A percentile compares a stretch with the other conserved stretches of the same genome.
Conservation (phyloP, 1,140 invertebrate species). For the Orius laevigatus region DNA sequence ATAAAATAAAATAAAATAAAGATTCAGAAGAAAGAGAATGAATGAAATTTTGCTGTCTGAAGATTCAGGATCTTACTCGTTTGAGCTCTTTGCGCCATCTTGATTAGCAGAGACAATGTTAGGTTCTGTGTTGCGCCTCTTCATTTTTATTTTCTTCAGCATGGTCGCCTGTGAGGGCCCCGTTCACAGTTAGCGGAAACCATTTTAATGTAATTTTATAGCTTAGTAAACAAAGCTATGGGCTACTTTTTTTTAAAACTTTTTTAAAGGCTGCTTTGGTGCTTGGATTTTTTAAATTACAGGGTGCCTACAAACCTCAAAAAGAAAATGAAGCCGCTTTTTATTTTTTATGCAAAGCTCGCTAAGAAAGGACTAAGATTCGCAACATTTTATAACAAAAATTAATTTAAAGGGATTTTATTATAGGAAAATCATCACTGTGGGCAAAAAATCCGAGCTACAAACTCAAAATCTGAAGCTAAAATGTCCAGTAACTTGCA, state of each 20-base stretch:
- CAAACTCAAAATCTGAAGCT: no score
- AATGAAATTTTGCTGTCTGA: background rate
- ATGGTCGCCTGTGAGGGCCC: constrained; percentile 36
- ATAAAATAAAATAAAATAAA: constrained; percentile 6
- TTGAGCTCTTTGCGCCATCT: constrained; percentile 42
- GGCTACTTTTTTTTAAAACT: background rate
- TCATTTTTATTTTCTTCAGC: constrained; percentile 40
- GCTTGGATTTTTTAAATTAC: no score
- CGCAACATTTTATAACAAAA: no score
- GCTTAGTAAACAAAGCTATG: background rate
- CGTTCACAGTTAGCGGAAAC: background rate
- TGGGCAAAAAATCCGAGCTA: no score
- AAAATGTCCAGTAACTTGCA: no score
- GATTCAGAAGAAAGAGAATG: background rate
- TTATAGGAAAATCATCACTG: no score
- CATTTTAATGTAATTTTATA: background rate
- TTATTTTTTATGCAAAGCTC: no score
- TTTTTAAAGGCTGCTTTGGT: no score
- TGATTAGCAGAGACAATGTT: constrained; percentile 52
- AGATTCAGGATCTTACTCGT: constrained; percentile 30
- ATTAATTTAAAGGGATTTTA: no score
- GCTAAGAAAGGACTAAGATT: no score
- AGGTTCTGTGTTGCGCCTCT: constrained; percentile 68
- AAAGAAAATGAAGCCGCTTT: no score
- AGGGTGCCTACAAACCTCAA: no score